Percentiles rank a stretch among this genome's conserved stretches.
These are phyloP conservation scores for Tribolium castaneum DNA, from an alignment of 1,140 invertebrate genomes.

Conservation along the genomic window DNA sequence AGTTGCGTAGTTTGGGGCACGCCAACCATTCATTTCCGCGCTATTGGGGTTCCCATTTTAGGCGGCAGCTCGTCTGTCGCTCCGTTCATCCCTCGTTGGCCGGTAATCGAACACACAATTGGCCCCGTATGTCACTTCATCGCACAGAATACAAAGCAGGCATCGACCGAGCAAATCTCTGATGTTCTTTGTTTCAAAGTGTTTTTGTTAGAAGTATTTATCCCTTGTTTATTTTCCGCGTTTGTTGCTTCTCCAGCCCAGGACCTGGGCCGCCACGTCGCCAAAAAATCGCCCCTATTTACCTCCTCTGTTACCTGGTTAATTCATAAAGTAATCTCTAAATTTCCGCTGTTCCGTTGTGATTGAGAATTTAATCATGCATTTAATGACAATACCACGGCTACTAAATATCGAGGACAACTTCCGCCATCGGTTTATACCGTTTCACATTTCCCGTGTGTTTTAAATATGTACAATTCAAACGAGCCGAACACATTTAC, in stretches of 20 bases:
- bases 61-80: conserved; percentile 40
- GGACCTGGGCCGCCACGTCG: background rate
- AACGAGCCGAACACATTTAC: conserved; percentile 37
- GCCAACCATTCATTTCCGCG: conserved; percentile 44
- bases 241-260: conserved; percentile 29
- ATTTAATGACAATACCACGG: conserved; percentile 39
- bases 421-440: conserved; percentile 40
- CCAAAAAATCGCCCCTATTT: conserved; percentile 24
- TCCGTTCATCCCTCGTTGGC: conserved; percentile 43
- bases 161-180: conserved; percentile 47
- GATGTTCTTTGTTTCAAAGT: conserved; percentile 51
- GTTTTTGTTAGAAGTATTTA: conserved; percentile 46
- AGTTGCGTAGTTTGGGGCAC: conserved; percentile 38
- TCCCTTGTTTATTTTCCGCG: conserved; percentile 47
- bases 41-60: conserved; percentile 43
- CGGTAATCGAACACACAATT: conserved; percentile 45
- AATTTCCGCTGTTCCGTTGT: conserved; percentile 23
- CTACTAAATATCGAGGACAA: conserved; percentile 34
- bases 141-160: conserved; percentile 51
- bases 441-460: conserved; percentile 39
- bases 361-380: conserved; percentile 43
- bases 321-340: conserved; percentile 35
- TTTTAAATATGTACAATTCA: conserved; percentile 43
- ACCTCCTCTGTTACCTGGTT: background rate
- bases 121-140: conserved; percentile 51